Evolutionary conservation across 2,888 invertebrate genomes (phyloP), one percentile per base, ranked within the genome.

Genomic region (Scaptomyza cyrtandrae): DNA sequence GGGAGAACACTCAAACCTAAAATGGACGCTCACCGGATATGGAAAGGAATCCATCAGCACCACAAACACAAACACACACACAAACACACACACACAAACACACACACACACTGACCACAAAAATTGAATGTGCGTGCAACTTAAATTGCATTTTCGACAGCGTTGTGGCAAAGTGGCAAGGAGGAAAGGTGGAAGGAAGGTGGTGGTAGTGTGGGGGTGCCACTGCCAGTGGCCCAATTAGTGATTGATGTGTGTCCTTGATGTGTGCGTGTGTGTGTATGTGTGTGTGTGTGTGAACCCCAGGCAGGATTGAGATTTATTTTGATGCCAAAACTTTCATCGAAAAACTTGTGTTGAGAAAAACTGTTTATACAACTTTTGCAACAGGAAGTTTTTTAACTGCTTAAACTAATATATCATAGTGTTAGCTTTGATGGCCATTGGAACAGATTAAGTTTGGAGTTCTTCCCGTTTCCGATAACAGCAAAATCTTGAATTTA

Each of bases 41-140:
- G 71, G 72, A 75, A 66, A 52, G 46, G 59, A 39, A 19, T 53
- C 68, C 53, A 60, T 55, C 69, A 56, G 13, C 57, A 39, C 19
- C 56, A 31, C 13, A 41, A 63, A 37, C 37, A 37, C 37, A 37
- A 13, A 37, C 35, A 37, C 13, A 37, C n/a, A 37, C n/a, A n/a
- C 35, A 37, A 5, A 39, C 37, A 39, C n/a, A 39, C 16, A 16
- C 16, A 16, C 9, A 41, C 7, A 39, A 14, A 39, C 39, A 39
- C 39, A 14, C 9, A 39, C 39, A 39, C 24, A 24, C 24, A 43
- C 46, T 24, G 16, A 39, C 64, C 16, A 16, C 72, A 67, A 78
- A 75, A 82, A 81, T 72, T 70, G 76, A 85, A 78, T 71, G 73
- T 82, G 82, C 79, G 81, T 79, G 79, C 66, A 63, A 19, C 19